Base-by-base conservation (phyloP, 1,140 invertebrate genomes). In the Lepidurus arcticus region DNA sequence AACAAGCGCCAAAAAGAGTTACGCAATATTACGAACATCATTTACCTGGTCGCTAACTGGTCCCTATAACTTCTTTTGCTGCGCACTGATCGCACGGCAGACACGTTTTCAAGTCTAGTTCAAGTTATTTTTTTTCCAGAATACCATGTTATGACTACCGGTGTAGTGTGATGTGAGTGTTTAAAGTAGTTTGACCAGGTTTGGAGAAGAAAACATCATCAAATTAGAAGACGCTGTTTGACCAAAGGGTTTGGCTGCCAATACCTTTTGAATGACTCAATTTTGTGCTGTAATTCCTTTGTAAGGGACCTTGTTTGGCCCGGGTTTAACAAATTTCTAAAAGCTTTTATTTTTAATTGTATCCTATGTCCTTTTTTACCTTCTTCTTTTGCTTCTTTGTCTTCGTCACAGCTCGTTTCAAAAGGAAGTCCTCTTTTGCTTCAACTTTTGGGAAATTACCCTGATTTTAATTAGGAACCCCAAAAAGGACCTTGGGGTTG, bases 1-100 rank as follows among this genome's bases (percentile, higher is more conserved):
- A 65, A 65, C 13, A 65, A 11, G 53, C 53, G 3, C 53, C 53
- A 13, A 21, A 4, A 13, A 65, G 16, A 13, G 53, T 65, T n/a
- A 65, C 53, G 53, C 53, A 65, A 65, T 13, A n/a, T 65, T 65
- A 65, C 21, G 34, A 65, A 65, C 53, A 65, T 21, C 53, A 65
- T 65, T 65, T 65, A 21, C 21, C 7, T 21, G 53, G 21, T 65
- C 5, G 53, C n/a, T 16, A 65, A 65, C 53, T 65, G 6, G 53
- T 16, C 21, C 53, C 53, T 65, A 65, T 21, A 7, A 65, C 21
- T 65, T 65, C n/a, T 21, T 65, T 65, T 7, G 21, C 16, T 65
- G 0, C 16, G 7, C 53, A 65, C 53, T 65, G 53, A 65, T 16
- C 53, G 21, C 21, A 21, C n/a, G 53, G 21, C n/a, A 65, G 21